Percentiles rank a stretch among this genome's conserved stretches.
These are phyloP conservation scores for Drosophila nigricruria DNA, from an alignment of 2,888 invertebrate species.

Conservation along the genomic window DNA sequence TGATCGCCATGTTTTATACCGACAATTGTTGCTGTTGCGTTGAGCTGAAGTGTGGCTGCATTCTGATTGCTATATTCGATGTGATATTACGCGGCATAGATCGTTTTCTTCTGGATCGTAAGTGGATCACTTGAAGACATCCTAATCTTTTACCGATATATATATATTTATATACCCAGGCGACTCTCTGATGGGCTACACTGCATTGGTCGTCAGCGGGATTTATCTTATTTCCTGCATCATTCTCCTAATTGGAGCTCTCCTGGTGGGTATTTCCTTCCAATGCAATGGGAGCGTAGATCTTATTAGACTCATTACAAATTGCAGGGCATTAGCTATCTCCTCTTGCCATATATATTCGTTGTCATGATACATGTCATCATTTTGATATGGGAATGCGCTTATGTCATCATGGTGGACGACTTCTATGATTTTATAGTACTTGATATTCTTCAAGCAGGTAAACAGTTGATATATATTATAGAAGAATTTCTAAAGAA, in stretches of 20 bases:
- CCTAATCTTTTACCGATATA: accelerated
- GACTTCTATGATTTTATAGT: conserved; percentile 53
- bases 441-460: conserved; percentile 58
- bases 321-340: conserved; percentile 35
- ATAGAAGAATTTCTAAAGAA: background rate
- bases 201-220: conserved; percentile 56
- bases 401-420: conserved; percentile 30
- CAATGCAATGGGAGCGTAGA: background rate
- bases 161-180: conserved; percentile 18
- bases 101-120: conserved; percentile 61
- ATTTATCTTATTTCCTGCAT: conserved; percentile 63
- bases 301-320: background rate
- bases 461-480: conserved; percentile 15
- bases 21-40: conserved; percentile 65
- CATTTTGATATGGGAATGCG: conserved; percentile 41
- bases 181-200: conserved; percentile 45
- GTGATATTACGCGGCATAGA: conserved; percentile 67
- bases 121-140: conserved; percentile 23
- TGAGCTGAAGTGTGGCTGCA: conserved; percentile 59
- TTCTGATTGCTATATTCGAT: conserved; percentile 62
- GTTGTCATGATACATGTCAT: conserved; percentile 46
- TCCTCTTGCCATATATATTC: conserved; percentile 59
- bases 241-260: conserved; percentile 49
- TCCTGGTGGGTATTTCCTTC: conserved; percentile 45
- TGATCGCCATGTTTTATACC: conserved; percentile 58